A percentile compares a stretch with the other conserved stretches of the same genome.
Evolutionary conservation across 2,888 invertebrate species (phyloP).

Genomic region (Globia sparganii): DNA sequence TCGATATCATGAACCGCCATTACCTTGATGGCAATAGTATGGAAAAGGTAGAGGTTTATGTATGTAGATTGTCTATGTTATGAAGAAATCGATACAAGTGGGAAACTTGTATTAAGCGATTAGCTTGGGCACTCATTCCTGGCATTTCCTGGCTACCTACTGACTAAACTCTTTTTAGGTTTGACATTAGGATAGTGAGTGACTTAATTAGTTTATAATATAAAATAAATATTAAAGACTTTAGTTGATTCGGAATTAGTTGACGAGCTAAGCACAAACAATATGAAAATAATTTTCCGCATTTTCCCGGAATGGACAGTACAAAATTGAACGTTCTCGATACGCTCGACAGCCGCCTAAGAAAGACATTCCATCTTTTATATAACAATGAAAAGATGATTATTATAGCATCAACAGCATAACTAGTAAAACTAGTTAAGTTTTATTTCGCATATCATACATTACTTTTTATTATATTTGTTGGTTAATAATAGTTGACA

Average conservation of each 20-base stretch:
- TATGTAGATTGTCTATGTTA: background rate
- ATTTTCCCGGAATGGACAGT: background rate
- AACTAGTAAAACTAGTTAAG: background rate
- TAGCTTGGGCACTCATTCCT: background rate
- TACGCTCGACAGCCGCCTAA: background rate
- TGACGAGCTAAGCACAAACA: background rate
- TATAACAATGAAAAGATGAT: background rate
- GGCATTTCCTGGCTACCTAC: too few relatives aligned
- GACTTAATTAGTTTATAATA: background rate
- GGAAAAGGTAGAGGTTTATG: slow-evolving; percentile 4
- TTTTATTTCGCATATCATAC: background rate
- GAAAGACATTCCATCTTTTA: background rate
- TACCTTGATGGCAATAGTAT: slow-evolving; percentile 41
- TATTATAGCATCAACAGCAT: background rate
- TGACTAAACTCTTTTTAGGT: background rate
- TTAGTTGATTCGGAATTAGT: background rate
- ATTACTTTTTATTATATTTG: background rate
- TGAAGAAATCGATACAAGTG: background rate
- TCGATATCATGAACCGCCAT: slow-evolving; percentile 49
- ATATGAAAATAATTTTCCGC: background rate
- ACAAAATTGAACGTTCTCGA: background rate
- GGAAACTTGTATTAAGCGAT: background rate
- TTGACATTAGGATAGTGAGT: background rate
- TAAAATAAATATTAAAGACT: background rate
- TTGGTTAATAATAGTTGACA: background rate